Evolutionary conservation across 2,797 vertebrate species (phyloP), one percentile per base, ranked within the genome.

Genomic region (Esox masquinongy): DNA sequence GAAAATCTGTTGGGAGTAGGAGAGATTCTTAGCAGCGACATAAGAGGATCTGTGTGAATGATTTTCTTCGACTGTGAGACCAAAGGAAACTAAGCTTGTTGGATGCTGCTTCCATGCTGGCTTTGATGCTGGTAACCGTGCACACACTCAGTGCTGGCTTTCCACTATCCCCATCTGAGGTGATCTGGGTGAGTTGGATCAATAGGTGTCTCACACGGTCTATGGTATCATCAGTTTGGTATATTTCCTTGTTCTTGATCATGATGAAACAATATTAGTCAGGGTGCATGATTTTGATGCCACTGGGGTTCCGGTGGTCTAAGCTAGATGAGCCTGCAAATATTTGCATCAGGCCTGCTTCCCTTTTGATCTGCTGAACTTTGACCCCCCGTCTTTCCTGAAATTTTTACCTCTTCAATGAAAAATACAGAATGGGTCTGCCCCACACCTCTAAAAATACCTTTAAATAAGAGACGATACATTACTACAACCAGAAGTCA

Each of bases 221-320:
- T 47, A 16, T 16, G 12, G 39, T 70, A 26, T 70, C 43, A 70
- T 43, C 39, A 16, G 68, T 24, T 61, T 47, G 43, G 17, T 69
- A 16, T 70, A 50, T 43, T 70, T 70, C 22, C 43, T 43, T 71
- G 49, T 71, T 26, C 51, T 29, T 34, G 70, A 70, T 70, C 24
- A 47, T 6, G 24, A 29, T 26, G 68, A 50, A 49, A 24, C 5
- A 34, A 5, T 61, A 24, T 61, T 22, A 61, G 56, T 14, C 56
- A 61, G 56, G n/a, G 11, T 61, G 12, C 56, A 24, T 61, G 56
- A 24, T 61, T 24, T 24, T 24, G 56, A 61, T 61, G 12, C 19
- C 56, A 61, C n/a, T 9, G 22, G 12, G 8, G 9, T 9, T 61
- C 56, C 43, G 12, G 43, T 9, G 3, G 43, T 47, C 43, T 14